Percentiles rank a stretch among this genome's conserved stretches.
These are phyloP conservation scores for Physocephala rufipes DNA, from an alignment of 2,888 invertebrate species.

Conservation along the genomic window DNA sequence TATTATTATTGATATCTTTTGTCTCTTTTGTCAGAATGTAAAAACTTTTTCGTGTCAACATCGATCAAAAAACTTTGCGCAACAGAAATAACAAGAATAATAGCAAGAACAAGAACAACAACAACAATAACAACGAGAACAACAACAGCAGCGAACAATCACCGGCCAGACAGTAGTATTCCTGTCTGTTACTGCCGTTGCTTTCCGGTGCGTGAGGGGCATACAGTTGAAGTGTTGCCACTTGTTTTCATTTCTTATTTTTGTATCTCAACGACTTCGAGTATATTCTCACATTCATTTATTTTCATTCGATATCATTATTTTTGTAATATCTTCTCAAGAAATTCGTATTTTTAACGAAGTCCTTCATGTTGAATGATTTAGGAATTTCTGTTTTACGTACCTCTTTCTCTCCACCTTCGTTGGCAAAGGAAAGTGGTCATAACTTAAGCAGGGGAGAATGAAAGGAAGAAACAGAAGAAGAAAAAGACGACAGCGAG, in stretches of 20 bases:
- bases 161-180: too few relatives aligned
- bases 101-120: background rate
- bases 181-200: too few relatives aligned
- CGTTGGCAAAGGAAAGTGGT: too few relatives aligned
- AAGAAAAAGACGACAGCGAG: too few relatives aligned
- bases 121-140: too few relatives aligned
- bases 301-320: background rate
- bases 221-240: too few relatives aligned
- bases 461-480: background rate
- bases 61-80: constrained; percentile 16
- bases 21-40: constrained; percentile 13
- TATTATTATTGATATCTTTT: constrained; percentile 8
- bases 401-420: too few relatives aligned
- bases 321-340: background rate
- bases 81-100: background rate
- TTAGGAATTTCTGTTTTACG: too few relatives aligned
- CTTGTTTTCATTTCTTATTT: background rate
- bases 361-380: too few relatives aligned
- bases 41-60: constrained; percentile 26
- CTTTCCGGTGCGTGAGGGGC: too few relatives aligned
- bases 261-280: background rate
- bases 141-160: background rate
- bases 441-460: too few relatives aligned
- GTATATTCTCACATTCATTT: background rate
- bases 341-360: too few relatives aligned